phyloP scores from a whole-genome alignment of 1,140 invertebrate genomes.

The Macrobrachium nipponense region DNA sequence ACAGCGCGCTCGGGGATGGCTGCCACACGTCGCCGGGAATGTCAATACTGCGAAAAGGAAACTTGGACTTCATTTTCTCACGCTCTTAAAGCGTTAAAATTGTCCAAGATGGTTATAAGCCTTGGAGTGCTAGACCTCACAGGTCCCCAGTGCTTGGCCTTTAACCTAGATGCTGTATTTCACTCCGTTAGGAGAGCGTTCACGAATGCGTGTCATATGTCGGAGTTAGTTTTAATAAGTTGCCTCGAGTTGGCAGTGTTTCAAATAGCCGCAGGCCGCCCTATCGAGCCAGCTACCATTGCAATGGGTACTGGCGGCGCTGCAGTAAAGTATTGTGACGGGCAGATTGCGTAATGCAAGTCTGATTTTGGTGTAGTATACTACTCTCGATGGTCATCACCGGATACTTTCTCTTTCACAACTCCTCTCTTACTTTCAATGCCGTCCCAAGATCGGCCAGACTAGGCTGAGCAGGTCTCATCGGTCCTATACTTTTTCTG shows the following conservation, averaged over 20 bases:
- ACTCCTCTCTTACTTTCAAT: no score
- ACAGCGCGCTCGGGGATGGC: constrained; percentile 26
- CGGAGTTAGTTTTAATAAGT: not conserved
- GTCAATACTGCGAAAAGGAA: constrained; percentile 41
- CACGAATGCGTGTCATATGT: no score
- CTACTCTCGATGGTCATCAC: not conserved
- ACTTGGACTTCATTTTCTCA: constrained; percentile 45
- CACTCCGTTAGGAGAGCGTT: no score
- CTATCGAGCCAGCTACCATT: constrained; percentile 37
- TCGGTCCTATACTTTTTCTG: no score
- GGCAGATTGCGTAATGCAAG: not conserved
- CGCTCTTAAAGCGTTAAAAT: constrained; percentile 32
- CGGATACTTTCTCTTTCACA: no score
- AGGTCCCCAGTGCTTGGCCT: no score
- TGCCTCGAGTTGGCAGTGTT: constrained; percentile 32
- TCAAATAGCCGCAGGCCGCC: constrained; percentile 22
- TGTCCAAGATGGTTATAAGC: no score
- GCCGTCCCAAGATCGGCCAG: no score
- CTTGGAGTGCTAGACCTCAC: no score
- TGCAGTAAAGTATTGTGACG: constrained; percentile 40
- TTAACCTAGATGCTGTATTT: no score
- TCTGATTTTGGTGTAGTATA: not conserved
- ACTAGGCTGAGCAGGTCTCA: no score
- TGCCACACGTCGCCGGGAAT: constrained; percentile 48
- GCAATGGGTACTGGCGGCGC: constrained; percentile 28